phyloP scores from a whole-genome alignment of 2,113 vertebrate species.

The Morone saxatilis region DNA sequence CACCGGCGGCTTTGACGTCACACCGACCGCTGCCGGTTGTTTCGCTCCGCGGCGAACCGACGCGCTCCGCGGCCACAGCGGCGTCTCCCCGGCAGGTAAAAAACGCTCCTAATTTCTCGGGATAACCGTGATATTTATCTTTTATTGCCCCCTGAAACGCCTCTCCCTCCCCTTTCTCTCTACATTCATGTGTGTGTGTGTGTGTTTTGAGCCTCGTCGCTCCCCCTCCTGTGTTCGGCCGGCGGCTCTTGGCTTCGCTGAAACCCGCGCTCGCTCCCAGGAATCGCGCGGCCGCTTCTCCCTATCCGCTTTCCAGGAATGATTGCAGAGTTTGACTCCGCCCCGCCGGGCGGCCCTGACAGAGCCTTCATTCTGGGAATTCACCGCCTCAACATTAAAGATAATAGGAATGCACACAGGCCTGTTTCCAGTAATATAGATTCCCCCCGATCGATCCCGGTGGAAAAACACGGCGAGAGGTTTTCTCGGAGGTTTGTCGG shows the following conservation, averaged over 20 bases:
- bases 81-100: too few relatives aligned
- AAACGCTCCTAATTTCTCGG: too few relatives aligned
- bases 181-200: too few relatives aligned
- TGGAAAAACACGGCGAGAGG: slow-evolving; percentile 67
- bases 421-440: slow-evolving; percentile 79
- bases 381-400: slow-evolving; percentile 78
- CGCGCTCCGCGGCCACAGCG: too few relatives aligned
- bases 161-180: too few relatives aligned
- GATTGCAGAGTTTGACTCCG: slow-evolving; percentile 70
- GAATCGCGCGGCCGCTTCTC: slow-evolving; percentile 77
- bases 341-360: slow-evolving; percentile 73
- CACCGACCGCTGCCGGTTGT: slow-evolving; percentile 16
- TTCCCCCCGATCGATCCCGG: slow-evolving; percentile 63
- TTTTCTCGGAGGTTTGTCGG: slow-evolving; percentile 67
- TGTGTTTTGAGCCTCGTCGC: too few relatives aligned
- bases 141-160: too few relatives aligned
- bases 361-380: slow-evolving; percentile 79
- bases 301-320: slow-evolving; percentile 83
- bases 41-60: background rate
- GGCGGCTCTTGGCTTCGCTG: slow-evolving; percentile 38
- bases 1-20: slow-evolving; percentile 84
- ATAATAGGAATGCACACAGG: slow-evolving; percentile 79
- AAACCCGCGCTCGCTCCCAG: slow-evolving; percentile 68
- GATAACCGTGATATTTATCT: too few relatives aligned
- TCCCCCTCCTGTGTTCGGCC: too few relatives aligned